Evolutionary conservation across 2,113 vertebrate species (phyloP).

Genomic region (Micronisus gabar): DNA sequence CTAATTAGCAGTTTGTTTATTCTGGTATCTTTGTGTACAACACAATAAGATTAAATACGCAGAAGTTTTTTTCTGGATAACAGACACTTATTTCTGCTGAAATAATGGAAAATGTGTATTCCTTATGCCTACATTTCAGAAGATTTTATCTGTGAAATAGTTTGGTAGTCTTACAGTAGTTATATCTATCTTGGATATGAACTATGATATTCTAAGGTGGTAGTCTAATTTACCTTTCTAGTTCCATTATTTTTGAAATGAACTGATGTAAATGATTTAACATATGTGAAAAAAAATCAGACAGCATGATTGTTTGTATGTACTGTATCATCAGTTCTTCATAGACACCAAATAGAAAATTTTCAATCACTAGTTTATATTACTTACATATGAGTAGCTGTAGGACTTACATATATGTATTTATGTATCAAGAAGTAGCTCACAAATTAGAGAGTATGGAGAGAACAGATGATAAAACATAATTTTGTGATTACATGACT

Average conservation of each 20-base stretch:
- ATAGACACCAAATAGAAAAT: background rate
- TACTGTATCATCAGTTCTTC: background rate
- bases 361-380: background rate
- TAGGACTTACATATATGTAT: background rate
- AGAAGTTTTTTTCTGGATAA: background rate
- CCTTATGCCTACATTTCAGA: background rate
- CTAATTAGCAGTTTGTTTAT: background rate
- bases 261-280: background rate
- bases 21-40: background rate
- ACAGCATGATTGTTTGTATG: background rate
- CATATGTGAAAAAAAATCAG: background rate
- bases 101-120: background rate
- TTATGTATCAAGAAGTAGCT: background rate
- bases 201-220: background rate
- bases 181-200: background rate
- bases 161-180: background rate
- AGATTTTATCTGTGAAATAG: background rate
- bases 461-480: background rate
- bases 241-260: background rate
- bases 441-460: background rate
- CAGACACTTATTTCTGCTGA: background rate
- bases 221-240: background rate
- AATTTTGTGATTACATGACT: background rate
- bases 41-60: background rate
- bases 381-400: background rate